Evolutionary conservation across 2,888 invertebrate species (phyloP), one percentile per base, ranked within the genome.

Genomic region (Macroteleia sp.): DNA sequence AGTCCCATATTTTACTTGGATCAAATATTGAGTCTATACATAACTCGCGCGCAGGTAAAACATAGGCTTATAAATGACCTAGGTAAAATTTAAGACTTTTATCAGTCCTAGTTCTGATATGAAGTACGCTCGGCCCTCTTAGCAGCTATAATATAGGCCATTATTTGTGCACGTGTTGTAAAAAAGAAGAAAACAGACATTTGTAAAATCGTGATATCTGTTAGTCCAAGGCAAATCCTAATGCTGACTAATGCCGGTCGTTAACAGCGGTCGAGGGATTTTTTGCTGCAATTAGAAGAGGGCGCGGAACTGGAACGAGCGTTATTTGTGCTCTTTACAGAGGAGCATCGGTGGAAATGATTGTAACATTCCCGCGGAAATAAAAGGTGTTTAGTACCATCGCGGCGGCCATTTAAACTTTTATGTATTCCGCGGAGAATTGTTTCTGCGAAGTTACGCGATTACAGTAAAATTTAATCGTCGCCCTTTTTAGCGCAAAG

Each of bases 381-480:
- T 67, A 59, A 66, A 74, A 74, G 34, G 59, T 17, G 50, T 67
- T 66, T 59, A 59, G 44, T 59, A 46, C 66, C 42, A 57, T 41
- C 64, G 48, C 41, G 10, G 64, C 12, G 50, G 42, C 50, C 44
- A 57, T 44, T 75, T 22, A 34, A 54, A 67, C 67, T 75, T 75
- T 75, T 61, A 75, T 67, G 66, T 59, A 66, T 74, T 66, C 59
- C 66, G 28, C 16, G 22, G 39, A 44, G 50, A 52, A 66, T 46
- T 61, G 54, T 62, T 64, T 48, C 20, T 36, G 36, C 39, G 42
- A 14, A 3, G 6, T 6, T 12, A 12, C 34, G 12, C 34, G 34
- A 12, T 32, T 52, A 61, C 44, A 42, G 56, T 61, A 30, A 54
- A 73, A 73, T 67, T 77, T 77, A 77, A 77, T 66, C 77, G 28